Percentiles rank a stretch among this genome's conserved stretches.
These are phyloP conservation scores for Seriola rivoliana DNA, from an alignment of 2,113 vertebrate species.

Conservation along the genomic window DNA sequence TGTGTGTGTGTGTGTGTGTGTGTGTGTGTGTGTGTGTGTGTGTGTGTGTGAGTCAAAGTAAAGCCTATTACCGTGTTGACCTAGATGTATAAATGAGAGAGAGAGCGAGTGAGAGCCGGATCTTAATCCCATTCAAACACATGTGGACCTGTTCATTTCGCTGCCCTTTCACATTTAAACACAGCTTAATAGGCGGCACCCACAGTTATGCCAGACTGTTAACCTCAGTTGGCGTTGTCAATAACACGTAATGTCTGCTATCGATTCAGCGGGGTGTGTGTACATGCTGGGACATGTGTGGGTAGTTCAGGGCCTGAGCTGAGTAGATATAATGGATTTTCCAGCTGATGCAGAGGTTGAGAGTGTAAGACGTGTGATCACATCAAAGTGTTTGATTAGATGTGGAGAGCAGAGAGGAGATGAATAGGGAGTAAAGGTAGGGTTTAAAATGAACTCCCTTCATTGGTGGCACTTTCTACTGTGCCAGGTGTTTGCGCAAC, in stretches of 20 bases:
- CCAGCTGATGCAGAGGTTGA: slow-evolving; percentile 42
- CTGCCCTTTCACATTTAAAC: slow-evolving; percentile 59
- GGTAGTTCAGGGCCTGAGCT: slow-evolving; percentile 7
- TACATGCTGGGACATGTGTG: slow-evolving; percentile 6
- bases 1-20: not conserved
- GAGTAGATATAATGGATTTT: slow-evolving; percentile 59
- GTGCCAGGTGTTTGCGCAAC: slow-evolving; percentile 5
- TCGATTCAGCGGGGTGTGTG: slow-evolving; percentile 61
- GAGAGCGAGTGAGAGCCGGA: not conserved
- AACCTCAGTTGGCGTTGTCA: slow-evolving; percentile 74
- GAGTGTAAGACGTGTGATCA: slow-evolving; percentile 18
- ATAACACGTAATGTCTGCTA: slow-evolving; percentile 73
- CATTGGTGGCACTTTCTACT: not conserved
- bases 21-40: not conserved
- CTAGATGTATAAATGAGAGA: slow-evolving; percentile 12
- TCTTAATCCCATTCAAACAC: slow-evolving; percentile 54
- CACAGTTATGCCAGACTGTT: slow-evolving; percentile 66
- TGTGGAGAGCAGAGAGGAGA: not conserved
- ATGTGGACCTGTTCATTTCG: slow-evolving; percentile 46
- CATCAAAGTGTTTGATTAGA: slow-evolving; percentile 49
- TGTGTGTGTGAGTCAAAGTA: not conserved
- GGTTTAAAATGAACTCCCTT: slow-evolving; percentile 25
- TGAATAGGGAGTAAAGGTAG: not conserved
- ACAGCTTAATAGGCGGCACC: slow-evolving; percentile 37
- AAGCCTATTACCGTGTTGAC: slow-evolving; percentile 18